phyloP scores from a whole-genome alignment of 2,797 vertebrate species.

The Enoplosus armatus region DNA sequence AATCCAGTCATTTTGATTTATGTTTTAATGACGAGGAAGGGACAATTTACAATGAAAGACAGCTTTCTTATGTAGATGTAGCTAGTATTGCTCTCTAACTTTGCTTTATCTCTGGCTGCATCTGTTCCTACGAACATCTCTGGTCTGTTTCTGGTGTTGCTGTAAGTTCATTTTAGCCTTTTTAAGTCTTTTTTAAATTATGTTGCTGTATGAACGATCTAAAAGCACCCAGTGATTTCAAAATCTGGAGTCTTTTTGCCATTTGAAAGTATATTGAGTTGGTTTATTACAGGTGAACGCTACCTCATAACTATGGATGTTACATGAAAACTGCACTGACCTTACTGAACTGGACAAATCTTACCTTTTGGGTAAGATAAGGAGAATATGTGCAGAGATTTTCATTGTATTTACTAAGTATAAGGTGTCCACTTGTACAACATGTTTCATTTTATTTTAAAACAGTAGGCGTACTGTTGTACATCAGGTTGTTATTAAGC shows the following conservation, averaged over 20 bases:
- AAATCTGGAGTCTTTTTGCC: background rate
- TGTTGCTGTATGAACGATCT: background rate
- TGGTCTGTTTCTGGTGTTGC: background rate
- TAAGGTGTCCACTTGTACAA: too few species aligned
- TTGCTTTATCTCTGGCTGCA: background rate
- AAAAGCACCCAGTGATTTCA: background rate
- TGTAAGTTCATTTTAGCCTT: background rate
- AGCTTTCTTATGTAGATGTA: background rate
- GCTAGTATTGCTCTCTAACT: background rate
- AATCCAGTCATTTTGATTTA: slow-evolving; percentile 20
- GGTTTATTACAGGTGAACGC: background rate
- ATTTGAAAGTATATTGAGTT: background rate
- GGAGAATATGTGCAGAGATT: too few species aligned
- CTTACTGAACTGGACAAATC: too few species aligned
- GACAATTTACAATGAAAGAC: background rate
- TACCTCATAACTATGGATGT: background rate
- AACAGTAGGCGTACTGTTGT: too few species aligned
- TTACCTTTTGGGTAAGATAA: too few species aligned
- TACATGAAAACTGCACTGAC: too few species aligned
- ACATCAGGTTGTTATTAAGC: too few species aligned
- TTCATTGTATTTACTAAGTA: too few species aligned
- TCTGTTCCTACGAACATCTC: too few species aligned
- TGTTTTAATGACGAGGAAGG: slow-evolving; percentile 5
- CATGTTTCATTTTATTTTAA: too few species aligned
- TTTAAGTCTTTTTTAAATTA: background rate